Conservation (phyloP, 2,113 vertebrate species). For the Chaenogobius annularis region DNA sequence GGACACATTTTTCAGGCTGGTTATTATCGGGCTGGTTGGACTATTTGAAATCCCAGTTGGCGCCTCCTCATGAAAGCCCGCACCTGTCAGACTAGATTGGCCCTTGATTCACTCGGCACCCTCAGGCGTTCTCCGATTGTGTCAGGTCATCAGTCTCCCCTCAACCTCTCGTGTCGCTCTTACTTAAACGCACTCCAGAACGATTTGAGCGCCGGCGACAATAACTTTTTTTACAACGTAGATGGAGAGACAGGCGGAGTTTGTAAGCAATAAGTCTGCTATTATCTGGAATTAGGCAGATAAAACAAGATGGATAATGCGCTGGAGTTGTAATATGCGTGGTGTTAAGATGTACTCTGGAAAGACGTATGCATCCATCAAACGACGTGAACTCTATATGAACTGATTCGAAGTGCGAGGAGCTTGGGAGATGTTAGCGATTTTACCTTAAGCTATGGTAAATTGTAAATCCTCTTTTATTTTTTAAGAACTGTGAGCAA, state of each 20-base stretch:
- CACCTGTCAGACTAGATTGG: slow-evolving; percentile 74
- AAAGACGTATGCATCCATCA: slow-evolving; percentile 33
- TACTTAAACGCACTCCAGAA: slow-evolving; percentile 54
- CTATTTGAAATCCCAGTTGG: slow-evolving; percentile 74
- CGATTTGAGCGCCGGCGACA: slow-evolving; percentile 53
- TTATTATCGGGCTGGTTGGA: slow-evolving; percentile 68
- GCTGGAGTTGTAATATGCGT: slow-evolving; percentile 7
- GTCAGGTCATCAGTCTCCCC: slow-evolving; percentile 72
- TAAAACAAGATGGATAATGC: slow-evolving; percentile 30
- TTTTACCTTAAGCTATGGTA: not conserved
- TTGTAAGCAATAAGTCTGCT: slow-evolving; percentile 25
- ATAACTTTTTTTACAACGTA: slow-evolving; percentile 39
- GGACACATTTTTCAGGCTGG: slow-evolving; percentile 62
- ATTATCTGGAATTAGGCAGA: slow-evolving; percentile 34
- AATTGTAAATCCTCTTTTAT: not conserved
- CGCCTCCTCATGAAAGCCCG: slow-evolving; percentile 63
- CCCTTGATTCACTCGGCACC: slow-evolving; percentile 73
- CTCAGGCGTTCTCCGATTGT: slow-evolving; percentile 52
- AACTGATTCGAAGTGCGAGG: not conserved
- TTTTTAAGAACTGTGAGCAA: no score
- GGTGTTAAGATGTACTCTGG: slow-evolving; percentile 17
- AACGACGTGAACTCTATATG: slow-evolving; percentile 1
- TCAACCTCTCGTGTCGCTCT: slow-evolving; percentile 51
- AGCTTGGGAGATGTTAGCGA: not conserved
- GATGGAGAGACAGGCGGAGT: slow-evolving; percentile 10